Percentiles rank a stretch among this genome's conserved stretches.
Evolutionary conservation across 2,888 invertebrate species (phyloP).

Genomic region (Lasioglossum vierecki): DNA sequence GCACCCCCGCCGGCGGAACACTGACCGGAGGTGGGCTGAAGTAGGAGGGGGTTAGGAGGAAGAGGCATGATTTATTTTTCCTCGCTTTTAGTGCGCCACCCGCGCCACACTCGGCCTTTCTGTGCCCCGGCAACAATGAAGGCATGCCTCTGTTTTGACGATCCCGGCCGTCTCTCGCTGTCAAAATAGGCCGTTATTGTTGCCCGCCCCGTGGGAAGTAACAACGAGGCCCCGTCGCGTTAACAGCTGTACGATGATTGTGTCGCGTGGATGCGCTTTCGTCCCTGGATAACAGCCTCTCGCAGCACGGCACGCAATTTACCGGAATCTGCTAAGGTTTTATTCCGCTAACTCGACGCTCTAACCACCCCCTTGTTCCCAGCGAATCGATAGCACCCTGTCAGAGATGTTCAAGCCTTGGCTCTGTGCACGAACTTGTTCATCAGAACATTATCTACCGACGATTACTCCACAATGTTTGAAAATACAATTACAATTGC

Average conservation of each 20-base stretch:
- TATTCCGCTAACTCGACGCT: neutral
- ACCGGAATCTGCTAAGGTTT: slow-evolving; percentile 6
- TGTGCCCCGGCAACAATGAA: slow-evolving; percentile 44
- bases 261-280: slow-evolving; percentile 26
- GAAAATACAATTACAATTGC: neutral
- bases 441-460: neutral
- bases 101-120: slow-evolving; percentile 39
- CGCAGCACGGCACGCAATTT: neutral
- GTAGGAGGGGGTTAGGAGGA: neutral
- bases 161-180: slow-evolving; percentile 32
- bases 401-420: neutral
- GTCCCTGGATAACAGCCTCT: neutral
- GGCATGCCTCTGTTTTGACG: slow-evolving; percentile 56
- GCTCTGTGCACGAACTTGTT: neutral
- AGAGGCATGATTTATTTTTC: slow-evolving; percentile 69
- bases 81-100: slow-evolving; percentile 57
- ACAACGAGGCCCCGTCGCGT: slow-evolving; percentile 33
- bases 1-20: slow-evolving; percentile 38
- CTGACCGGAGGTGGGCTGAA: neutral
- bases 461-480: neutral
- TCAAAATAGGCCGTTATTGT: slow-evolving; percentile 59
- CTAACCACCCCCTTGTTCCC: neutral
- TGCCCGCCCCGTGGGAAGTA: slow-evolving; percentile 42
- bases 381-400: neutral
- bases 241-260: slow-evolving; percentile 21